A percentile compares a stretch with the other conserved stretches of the same genome.
Evolutionary conservation across 2,797 vertebrate genomes (phyloP).

Genomic region (Lithobates pipiens): DNA sequence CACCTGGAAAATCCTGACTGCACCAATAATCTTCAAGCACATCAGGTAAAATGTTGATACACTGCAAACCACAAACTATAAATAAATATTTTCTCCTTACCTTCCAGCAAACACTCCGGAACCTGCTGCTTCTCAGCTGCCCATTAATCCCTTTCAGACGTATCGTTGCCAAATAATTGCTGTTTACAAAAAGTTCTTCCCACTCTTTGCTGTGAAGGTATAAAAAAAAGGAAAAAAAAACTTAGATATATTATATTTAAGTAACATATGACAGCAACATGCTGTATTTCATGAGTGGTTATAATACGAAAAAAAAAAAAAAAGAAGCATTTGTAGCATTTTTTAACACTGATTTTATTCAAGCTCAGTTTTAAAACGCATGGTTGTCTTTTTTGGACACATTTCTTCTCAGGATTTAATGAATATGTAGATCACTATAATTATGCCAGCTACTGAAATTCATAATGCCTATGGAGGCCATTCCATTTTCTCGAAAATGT

Average conservation of each 20-base stretch:
- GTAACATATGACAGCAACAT: slow-evolving; percentile 67
- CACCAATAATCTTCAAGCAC: slow-evolving; percentile 74
- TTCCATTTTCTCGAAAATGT: slow-evolving; percentile 79
- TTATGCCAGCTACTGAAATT: slow-evolving; percentile 85
- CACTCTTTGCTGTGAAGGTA: slow-evolving; percentile 88
- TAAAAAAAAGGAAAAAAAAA: slow-evolving; percentile 67
- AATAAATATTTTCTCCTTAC: slow-evolving; percentile 88
- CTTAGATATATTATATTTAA: slow-evolving; percentile 66
- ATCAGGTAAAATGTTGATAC: slow-evolving; percentile 79
- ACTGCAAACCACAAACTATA: slow-evolving; percentile 80
- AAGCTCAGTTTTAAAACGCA: slow-evolving; percentile 77
- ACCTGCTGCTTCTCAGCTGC: slow-evolving; percentile 93
- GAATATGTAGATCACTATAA: slow-evolving; percentile 87
- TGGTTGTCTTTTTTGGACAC: slow-evolving; percentile 83
- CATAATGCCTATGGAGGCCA: slow-evolving; percentile 82
- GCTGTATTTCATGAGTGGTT: slow-evolving; percentile 60
- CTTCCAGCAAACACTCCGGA: slow-evolving; percentile 92
- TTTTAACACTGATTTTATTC: slow-evolving; percentile 68
- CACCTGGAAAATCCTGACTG: slow-evolving; percentile 74
- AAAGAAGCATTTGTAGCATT: slow-evolving; percentile 68
- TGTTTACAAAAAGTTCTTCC: slow-evolving; percentile 99
- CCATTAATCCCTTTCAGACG: slow-evolving; percentile 98
- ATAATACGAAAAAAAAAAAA: slow-evolving; percentile 67
- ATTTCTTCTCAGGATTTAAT: slow-evolving; percentile 82
- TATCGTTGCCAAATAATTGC: slow-evolving; percentile 99